phyloP scores from a whole-genome alignment of 2,888 invertebrate genomes.

The Mythimna lalbum region DNA sequence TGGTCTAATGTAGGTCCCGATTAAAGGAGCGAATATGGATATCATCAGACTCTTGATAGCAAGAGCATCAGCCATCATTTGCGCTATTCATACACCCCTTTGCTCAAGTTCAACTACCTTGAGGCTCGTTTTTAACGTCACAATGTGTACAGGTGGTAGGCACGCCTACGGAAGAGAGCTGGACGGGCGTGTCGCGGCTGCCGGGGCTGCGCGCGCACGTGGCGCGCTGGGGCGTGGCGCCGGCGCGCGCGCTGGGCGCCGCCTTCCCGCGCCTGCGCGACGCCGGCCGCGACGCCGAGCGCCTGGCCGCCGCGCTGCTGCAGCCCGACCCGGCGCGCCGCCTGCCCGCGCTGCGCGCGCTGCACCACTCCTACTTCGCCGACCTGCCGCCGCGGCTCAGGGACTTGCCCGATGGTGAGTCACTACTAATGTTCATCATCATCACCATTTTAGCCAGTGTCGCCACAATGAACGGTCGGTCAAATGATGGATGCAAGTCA shows the following conservation, averaged over 20 bases:
- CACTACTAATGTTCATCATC: not conserved
- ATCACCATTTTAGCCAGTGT: not conserved
- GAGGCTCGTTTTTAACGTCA: not conserved
- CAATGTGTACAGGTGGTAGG: constrained; percentile 94
- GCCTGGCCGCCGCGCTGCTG: constrained; percentile 95
- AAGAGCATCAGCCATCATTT: not conserved
- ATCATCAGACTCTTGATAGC: no score
- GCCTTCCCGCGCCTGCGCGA: constrained; percentile 97
- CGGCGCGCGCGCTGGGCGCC: constrained; percentile 94
- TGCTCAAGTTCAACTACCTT: no score
- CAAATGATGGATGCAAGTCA: no score
- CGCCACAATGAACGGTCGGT: no score
- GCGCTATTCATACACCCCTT: not conserved
- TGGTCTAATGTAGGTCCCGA: no score
- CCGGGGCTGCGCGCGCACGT: constrained; percentile 95
- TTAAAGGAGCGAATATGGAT: no score
- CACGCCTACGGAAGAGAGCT: constrained; percentile 98
- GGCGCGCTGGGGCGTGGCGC: constrained; percentile 91
- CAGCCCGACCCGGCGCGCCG: constrained; percentile 96
- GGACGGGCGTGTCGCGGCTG: constrained; percentile 97
- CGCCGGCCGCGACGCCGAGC: constrained; percentile 96
- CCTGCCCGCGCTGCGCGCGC: constrained; percentile 96
- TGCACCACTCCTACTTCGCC: constrained; percentile 97
- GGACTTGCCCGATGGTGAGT: constrained; percentile 97
- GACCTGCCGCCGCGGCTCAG: constrained; percentile 97